Conservation (phyloP, 2,888 invertebrate genomes). For the Harpagoxenus sublaevis region DNA sequence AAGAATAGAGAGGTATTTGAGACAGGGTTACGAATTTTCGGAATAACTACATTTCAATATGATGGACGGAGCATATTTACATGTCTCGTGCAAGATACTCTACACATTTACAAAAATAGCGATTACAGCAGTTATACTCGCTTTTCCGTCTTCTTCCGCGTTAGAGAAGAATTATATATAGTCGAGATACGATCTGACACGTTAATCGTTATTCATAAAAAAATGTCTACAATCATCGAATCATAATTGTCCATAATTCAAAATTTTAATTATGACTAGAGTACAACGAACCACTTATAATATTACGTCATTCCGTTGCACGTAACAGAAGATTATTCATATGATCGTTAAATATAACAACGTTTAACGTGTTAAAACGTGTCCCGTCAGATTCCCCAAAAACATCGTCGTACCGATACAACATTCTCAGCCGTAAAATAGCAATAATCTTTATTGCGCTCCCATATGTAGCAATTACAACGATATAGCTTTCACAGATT, state of each 20-base stretch:
- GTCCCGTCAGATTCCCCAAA: neutral
- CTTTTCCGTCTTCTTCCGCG: conserved; percentile 6
- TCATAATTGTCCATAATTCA: neutral
- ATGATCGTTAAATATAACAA: neutral
- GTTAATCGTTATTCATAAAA: neutral
- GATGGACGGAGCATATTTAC: conserved; percentile 48
- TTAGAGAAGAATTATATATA: neutral
- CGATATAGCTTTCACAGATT: conserved; percentile 69
- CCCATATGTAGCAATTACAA: conserved; percentile 39
- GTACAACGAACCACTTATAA: neutral
- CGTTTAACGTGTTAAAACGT: conserved; percentile 3
- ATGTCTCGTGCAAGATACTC: conserved; percentile 11
- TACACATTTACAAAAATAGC: conserved; percentile 47
- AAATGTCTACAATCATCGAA: neutral
- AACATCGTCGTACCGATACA: neutral
- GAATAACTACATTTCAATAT: conserved; percentile 13
- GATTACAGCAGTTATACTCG: conserved; percentile 24
- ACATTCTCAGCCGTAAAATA: conserved; percentile 29
- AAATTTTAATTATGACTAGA: neutral
- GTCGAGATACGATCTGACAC: neutral
- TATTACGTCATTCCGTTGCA: neutral
- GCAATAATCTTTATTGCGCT: conserved; percentile 34
- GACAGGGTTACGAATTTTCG: neutral
- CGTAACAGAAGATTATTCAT: neutral
- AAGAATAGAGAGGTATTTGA: neutral